Evolutionary conservation across 2,113 vertebrate genomes (phyloP).

Genomic region (Seriola dumerili): DNA sequence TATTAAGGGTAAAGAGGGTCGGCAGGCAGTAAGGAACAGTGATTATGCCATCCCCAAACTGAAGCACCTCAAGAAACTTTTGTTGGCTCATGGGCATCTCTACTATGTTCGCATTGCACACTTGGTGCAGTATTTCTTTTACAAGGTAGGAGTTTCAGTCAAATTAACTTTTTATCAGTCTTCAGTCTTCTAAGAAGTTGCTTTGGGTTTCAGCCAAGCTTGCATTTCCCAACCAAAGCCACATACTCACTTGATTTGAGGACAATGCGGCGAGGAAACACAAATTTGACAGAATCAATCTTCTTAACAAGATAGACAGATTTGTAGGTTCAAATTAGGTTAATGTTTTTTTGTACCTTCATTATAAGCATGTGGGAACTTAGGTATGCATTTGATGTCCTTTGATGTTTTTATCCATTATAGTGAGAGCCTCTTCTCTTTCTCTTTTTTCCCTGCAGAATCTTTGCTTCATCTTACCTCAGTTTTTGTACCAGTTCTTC

Average conservation of each 20-base stretch:
- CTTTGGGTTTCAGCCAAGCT: slow-evolving; percentile 3
- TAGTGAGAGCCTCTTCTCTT: slow-evolving; percentile 32
- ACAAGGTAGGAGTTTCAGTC: slow-evolving; percentile 88
- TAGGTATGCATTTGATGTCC: background rate
- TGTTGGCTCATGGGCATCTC: slow-evolving; percentile 96
- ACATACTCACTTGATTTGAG: background rate
- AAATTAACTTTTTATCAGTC: background rate
- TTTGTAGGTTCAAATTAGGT: slow-evolving; percentile 10
- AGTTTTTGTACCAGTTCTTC: slow-evolving; percentile 99
- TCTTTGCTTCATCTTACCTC: slow-evolving; percentile 99
- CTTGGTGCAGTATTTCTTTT: slow-evolving; percentile 99
- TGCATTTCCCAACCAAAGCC: slow-evolving; percentile 20
- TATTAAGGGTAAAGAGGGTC: slow-evolving; percentile 98
- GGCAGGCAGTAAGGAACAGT: slow-evolving; percentile 97
- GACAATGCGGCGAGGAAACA: background rate
- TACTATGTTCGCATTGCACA: slow-evolving; percentile 99
- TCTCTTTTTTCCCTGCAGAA: slow-evolving; percentile 86
- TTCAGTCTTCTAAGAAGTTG: background rate
- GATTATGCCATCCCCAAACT: slow-evolving; percentile 98
- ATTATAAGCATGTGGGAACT: background rate
- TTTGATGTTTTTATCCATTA: slow-evolving; percentile 15
- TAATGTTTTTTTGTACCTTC: background rate
- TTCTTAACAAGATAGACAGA: background rate
- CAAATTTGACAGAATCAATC: slow-evolving; percentile 19
- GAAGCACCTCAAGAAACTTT: slow-evolving; percentile 94